Evolutionary conservation across 2,113 vertebrate genomes (phyloP).

Genomic region (Dipodomys ordii): DNA sequence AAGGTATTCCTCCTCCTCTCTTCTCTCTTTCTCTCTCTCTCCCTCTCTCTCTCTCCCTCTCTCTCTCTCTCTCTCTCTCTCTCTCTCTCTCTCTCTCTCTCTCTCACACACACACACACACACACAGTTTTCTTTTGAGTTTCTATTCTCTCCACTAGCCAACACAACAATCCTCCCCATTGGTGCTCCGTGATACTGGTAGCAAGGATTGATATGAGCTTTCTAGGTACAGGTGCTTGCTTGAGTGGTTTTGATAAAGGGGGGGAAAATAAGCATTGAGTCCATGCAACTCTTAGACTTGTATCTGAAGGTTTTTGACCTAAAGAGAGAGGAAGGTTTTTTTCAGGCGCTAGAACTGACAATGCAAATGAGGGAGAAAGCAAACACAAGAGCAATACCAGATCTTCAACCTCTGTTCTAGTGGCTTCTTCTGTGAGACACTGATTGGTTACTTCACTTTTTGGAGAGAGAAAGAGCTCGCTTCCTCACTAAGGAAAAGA

Average conservation of each 20-base stretch:
- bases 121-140: constrained; percentile 10
- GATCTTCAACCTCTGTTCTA: background rate
- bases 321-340: background rate
- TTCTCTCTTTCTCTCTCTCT: background rate
- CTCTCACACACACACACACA: no score
- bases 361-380: background rate
- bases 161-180: constrained; percentile 50
- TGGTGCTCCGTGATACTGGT: background rate
- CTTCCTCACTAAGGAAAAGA: accelerated
- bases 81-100: no score
- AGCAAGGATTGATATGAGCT: background rate
- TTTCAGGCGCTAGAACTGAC: background rate
- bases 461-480: background rate
- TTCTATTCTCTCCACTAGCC: background rate
- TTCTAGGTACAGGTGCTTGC: background rate
- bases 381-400: background rate
- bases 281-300: background rate
- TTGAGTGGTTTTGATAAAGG: background rate
- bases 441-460: background rate
- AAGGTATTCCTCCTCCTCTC: background rate
- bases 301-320: background rate
- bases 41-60: no score
- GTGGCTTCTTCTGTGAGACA: background rate
- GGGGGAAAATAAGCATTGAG: background rate
- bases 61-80: no score